A percentile compares a stretch with the other conserved stretches of the same genome.
Evolutionary conservation across 2,113 vertebrate species (phyloP).

Genomic region (Globicephala melas): DNA sequence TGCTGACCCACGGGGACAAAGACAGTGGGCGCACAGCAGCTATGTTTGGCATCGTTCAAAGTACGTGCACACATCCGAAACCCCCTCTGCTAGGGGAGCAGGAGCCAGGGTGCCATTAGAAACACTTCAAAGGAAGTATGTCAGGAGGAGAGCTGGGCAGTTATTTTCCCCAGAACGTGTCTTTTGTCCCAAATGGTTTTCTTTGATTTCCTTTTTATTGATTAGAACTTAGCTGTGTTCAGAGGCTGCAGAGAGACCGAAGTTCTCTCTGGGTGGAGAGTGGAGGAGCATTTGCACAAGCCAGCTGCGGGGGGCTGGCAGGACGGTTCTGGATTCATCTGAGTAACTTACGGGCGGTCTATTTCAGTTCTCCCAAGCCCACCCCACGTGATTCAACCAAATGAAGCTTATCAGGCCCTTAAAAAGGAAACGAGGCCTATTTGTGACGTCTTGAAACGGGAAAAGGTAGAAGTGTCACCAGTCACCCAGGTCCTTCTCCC

Average conservation of each 20-base stretch:
- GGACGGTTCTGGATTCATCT: background rate
- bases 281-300: background rate
- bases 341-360: slow-evolving; percentile 46
- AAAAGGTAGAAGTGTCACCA: background rate
- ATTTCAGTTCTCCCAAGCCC: slow-evolving; percentile 33
- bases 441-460: background rate
- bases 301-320: background rate
- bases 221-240: slow-evolving; percentile 22
- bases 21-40: background rate
- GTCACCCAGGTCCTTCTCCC: background rate
- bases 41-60: background rate
- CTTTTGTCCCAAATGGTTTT: slow-evolving; percentile 42
- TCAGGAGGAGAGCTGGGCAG: background rate
- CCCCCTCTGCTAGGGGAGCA: background rate
- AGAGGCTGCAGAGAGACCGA: background rate
- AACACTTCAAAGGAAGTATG: background rate
- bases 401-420: background rate
- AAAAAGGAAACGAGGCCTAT: slow-evolving; percentile 28
- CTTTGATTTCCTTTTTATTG: slow-evolving; percentile 62
- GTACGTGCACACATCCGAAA: background rate
- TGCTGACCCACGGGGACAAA: background rate
- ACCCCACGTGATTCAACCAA: background rate
- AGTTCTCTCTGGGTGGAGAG: background rate
- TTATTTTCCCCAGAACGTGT: slow-evolving; percentile 29
- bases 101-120: background rate